Evolutionary conservation across 1,140 invertebrate species (phyloP).

Genomic region (Grapholita molesta): DNA sequence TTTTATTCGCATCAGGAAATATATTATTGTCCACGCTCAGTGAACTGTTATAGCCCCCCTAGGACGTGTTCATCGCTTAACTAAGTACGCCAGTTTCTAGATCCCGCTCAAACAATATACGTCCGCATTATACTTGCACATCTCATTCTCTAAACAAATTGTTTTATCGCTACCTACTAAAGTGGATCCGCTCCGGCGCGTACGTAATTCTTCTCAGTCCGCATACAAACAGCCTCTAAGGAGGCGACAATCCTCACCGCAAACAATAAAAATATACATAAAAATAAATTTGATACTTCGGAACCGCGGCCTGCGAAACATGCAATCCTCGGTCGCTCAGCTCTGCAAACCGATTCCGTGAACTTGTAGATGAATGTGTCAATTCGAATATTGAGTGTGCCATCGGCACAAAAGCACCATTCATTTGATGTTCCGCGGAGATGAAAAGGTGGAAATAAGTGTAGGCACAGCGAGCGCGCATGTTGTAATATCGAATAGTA

Average conservation of each 20-base stretch:
- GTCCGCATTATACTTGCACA: conserved; percentile 48
- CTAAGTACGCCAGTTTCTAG: conserved; percentile 39
- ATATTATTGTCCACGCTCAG: conserved; percentile 30
- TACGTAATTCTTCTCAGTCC: conserved; percentile 67
- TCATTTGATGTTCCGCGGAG: conserved; percentile 22
- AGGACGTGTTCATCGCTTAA: conserved; percentile 41
- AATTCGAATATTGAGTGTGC: conserved; percentile 33
- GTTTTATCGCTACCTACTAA: conserved; percentile 63
- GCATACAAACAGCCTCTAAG: conserved; percentile 73
- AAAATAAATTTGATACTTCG: conserved; percentile 73
- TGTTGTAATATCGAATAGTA: conserved; percentile 55
- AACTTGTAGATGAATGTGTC: conserved; percentile 27
- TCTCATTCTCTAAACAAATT: conserved; percentile 64
- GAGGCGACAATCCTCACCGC: conserved; percentile 70
- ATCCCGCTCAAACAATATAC: conserved; percentile 39
- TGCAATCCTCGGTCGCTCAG: conserved; percentile 35
- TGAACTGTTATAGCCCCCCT: conserved; percentile 33
- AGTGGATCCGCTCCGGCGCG: conserved; percentile 55
- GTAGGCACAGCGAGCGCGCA: conserved; percentile 37
- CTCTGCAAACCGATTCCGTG: conserved; percentile 10
- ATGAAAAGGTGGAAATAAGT: conserved; percentile 38
- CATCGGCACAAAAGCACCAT: conserved; percentile 26
- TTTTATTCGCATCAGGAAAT: conserved; percentile 37
- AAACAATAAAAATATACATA: conserved; percentile 76
- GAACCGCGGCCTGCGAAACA: conserved; percentile 54